A percentile compares a stretch with the other conserved stretches of the same genome.
Conservation (phyloP, 2,113 vertebrate species). For the Emberiza fucata region DNA sequence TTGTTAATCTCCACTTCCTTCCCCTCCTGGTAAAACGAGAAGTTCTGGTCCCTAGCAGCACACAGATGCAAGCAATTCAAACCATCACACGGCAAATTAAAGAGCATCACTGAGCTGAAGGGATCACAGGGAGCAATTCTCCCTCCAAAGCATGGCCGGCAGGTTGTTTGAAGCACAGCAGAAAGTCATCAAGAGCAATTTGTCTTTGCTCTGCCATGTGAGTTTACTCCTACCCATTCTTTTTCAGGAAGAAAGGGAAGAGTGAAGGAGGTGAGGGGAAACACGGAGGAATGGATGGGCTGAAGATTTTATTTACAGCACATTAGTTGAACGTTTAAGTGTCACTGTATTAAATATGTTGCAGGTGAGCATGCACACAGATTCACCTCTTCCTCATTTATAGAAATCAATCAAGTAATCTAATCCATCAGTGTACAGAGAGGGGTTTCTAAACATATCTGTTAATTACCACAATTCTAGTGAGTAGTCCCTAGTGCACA, state of each 20-base stretch:
- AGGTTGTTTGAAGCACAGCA: background rate
- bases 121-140: background rate
- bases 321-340: background rate
- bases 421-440: background rate
- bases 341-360: background rate
- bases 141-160: background rate
- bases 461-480: background rate
- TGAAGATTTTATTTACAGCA: background rate
- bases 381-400: background rate
- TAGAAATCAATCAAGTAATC: background rate
- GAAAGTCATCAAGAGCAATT: background rate
- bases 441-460: background rate
- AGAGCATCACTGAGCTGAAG: background rate
- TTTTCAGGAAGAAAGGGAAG: background rate
- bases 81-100: background rate
- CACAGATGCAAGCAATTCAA: background rate
- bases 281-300: fast-evolving
- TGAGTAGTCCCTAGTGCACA: background rate
- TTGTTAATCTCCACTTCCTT: background rate
- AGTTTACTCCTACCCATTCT: background rate
- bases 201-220: background rate
- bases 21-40: background rate
- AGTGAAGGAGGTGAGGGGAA: background rate
- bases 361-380: background rate
- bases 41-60: background rate